A percentile compares a stretch with the other conserved stretches of the same genome.
These are phyloP conservation scores for Channa argus DNA, from an alignment of 2,113 vertebrate genomes.

Conservation along the genomic window DNA sequence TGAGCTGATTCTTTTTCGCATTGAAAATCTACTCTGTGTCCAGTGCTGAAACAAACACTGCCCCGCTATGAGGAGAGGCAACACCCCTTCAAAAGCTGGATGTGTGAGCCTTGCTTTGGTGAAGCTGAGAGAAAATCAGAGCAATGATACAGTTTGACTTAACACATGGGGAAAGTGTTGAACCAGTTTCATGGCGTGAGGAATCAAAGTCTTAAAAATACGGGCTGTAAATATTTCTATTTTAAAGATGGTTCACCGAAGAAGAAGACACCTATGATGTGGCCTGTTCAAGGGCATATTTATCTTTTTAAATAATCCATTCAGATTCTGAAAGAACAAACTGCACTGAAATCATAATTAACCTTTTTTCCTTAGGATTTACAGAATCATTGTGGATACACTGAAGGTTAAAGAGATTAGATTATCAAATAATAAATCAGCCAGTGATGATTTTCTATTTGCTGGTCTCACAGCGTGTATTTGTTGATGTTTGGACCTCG, in stretches of 20 bases:
- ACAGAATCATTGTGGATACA: constrained; percentile 61
- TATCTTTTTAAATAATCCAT: constrained; percentile 57
- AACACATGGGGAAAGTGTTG: constrained; percentile 60
- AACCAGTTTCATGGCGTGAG: constrained; percentile 30
- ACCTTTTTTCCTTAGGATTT: constrained; percentile 58
- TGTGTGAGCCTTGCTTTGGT: constrained; percentile 22
- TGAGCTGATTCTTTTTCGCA: constrained; percentile 27
- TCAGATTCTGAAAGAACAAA: constrained; percentile 64
- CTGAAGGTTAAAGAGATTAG: constrained; percentile 75
- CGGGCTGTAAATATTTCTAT: constrained; percentile 58
- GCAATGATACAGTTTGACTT: constrained; percentile 59
- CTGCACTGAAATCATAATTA: constrained; percentile 53
- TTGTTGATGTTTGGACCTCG: constrained; percentile 57
- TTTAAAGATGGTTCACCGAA: constrained; percentile 59
- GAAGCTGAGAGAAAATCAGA: constrained; percentile 57
- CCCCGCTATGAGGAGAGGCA: constrained; percentile 1
- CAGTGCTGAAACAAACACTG: constrained; percentile 29
- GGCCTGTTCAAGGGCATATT: constrained; percentile 63
- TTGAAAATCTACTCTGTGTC: constrained; percentile 27
- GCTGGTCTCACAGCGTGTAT: constrained; percentile 38
- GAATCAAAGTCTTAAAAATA: not conserved
- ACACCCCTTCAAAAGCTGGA: constrained; percentile 21
- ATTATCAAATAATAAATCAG: constrained; percentile 76
- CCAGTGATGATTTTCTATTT: constrained; percentile 61
- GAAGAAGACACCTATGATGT: constrained; percentile 33